Base-by-base conservation (phyloP, 2,888 invertebrate species). In the Leptura quadrifasciata region DNA sequence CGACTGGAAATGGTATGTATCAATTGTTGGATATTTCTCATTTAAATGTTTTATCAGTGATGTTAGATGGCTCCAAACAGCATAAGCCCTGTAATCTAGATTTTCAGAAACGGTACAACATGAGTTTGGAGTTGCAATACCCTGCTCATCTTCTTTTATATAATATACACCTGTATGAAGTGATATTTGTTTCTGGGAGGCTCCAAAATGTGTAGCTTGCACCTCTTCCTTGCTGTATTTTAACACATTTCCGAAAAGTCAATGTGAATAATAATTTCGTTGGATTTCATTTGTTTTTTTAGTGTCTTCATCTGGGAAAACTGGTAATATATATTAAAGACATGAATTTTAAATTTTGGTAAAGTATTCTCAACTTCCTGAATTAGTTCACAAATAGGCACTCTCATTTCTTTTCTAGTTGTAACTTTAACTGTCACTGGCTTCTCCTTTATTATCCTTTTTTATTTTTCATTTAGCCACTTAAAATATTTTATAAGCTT, bases 141-240 rank as follows among this genome's bases (percentile, higher is more conserved):
- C 6, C n/a, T 27, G 9, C 12, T 27, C 17, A 27, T 27, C 27
- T 47, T 47, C 15, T 27, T 27, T n/a, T 27, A n/a, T 60, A 27
- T 58, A 58, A 21, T 21, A 27, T 27, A 60, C 60, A 60, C 60
- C 60, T 27, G 60, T 60, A 27, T 60, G 60, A 27, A 60, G 60
- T 5, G 60, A 60, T 27, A 60, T 27, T 27, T 60, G 31, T 17
- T 60, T 60, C 9, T 60, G 27, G 60, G 31, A 12, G n/a, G 60
- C 60, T 27, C 27, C 60, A 60, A 60, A 60, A 60, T 60, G 60
- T 27, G 27, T 60, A 27, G 60, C 27, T 60, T 60, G 60, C 1
- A 60, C 60, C 27, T 27, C 60, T 21, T 58, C 60, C 3, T 27
- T 60, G 2, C 60, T 58, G 2, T 60, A 60, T 60, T 60, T 60